Conservation (phyloP, 2,888 invertebrate genomes). For the Drosophila setosimentum region DNA sequence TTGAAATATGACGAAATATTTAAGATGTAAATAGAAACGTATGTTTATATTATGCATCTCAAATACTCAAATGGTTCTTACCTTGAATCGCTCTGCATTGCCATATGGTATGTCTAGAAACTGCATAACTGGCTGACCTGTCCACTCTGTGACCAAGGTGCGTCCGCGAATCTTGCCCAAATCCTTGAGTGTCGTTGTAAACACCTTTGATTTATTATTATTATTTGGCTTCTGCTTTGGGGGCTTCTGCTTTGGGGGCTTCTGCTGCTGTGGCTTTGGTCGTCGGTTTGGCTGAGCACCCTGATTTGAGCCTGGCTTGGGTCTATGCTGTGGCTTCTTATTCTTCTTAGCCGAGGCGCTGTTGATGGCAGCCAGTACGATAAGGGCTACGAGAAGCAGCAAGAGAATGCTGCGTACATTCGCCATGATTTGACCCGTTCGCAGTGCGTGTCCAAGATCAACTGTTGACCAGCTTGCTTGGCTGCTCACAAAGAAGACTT, state of each 20-base stretch:
- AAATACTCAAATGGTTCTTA: slow-evolving; percentile 25
- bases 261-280: slow-evolving; percentile 37
- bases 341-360: slow-evolving; percentile 51
- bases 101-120: slow-evolving; percentile 84
- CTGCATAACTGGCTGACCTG: slow-evolving; percentile 74
- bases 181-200: slow-evolving; percentile 68
- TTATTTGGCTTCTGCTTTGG: slow-evolving; percentile 35
- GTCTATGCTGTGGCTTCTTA: slow-evolving; percentile 46
- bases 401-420: slow-evolving; percentile 44
- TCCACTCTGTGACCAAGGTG: slow-evolving; percentile 76
- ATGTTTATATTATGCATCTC: neutral
- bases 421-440: slow-evolving; percentile 56
- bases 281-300: slow-evolving; percentile 31
- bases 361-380: slow-evolving; percentile 40
- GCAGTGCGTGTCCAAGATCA: slow-evolving; percentile 39
- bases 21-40: neutral
- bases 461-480: slow-evolving; percentile 43
- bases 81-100: slow-evolving; percentile 80
- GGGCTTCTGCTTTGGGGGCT: slow-evolving; percentile 32
- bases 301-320: slow-evolving; percentile 20
- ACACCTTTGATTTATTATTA: slow-evolving; percentile 18
- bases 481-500: slow-evolving; percentile 69
- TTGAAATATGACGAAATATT: neutral
- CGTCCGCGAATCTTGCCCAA: slow-evolving; percentile 81
- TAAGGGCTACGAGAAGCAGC: slow-evolving; percentile 49